These are phyloP conservation scores for cat (Felis catus) DNA, from an alignment of 2,113 vertebrate genomes.

Conservation along the genomic window F.catus_Fca126_mat1.0 CM031421.1:58564001-58564500, in stretches of 20 bases:
- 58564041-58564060: background rate
- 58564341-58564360: background rate
- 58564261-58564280: background rate
- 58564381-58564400: background rate
- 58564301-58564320: background rate
- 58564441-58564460: background rate
- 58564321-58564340: background rate
- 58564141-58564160: background rate
- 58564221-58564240: background rate
- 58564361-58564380: too few species aligned
- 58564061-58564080: too few species aligned
- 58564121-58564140: background rate
- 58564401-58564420: background rate
- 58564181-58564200: background rate
- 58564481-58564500: background rate
- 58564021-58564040: background rate
- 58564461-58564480: background rate
- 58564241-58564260: background rate
- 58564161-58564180: background rate
- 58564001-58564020: background rate
- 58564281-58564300: background rate
- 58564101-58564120: background rate
- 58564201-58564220: background rate
- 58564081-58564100: background rate
- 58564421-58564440: background rate